Evolutionary conservation across 2,797 vertebrate genomes (phyloP), one percentile per base, ranked within the genome.

Genomic region (Sebastes minor): DNA sequence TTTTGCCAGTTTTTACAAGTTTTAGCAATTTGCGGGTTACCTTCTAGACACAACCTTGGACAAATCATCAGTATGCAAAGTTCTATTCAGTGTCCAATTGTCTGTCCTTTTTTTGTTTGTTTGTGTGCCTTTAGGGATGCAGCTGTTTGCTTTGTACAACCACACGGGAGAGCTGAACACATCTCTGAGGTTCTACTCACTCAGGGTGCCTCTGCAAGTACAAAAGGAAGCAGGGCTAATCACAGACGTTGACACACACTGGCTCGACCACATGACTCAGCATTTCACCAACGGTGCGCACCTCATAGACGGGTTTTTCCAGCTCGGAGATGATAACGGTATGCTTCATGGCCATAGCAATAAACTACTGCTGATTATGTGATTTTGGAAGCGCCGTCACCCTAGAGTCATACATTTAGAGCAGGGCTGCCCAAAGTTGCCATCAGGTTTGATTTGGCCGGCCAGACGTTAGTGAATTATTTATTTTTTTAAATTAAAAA

Each of bases 191-290:
- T 98, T 97, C 88, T 99, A 98, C 18, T 96, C 97, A 0, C 94
- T 98, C 89, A 96, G 96, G 88, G 96, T 99, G 74, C 98, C 98
- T 1, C 96, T 99, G 82, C 95, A 87, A 33, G 93, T 99, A 56
- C 96, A 96, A 80, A 97, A 84, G 85, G 97, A 97, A 10, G 96
- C 96, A 30, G 97, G 96, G 86, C 92, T 94, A 0, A 91, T 98
- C 86, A 97, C 94, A 74, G 93, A 96, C 1, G 77, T 99, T 8
- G 97, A 98, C 23, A 96, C 97, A 62, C 96, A 97, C 88, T 99
- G 98, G 98, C 95, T 99, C 57, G 98, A 99, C 89, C 96, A 99
- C 94, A 98, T 99, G 98, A 99, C 97, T 3, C 97, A 99, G 91
- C 98, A 99, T 93, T 99, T 99, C 93, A 96, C 95, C 91, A 97